A percentile compares a stretch with the other conserved stretches of the same genome.
phyloP scores from a whole-genome alignment of 2,797 vertebrate genomes.

The Pseudotriccus pelzelni region DNA sequence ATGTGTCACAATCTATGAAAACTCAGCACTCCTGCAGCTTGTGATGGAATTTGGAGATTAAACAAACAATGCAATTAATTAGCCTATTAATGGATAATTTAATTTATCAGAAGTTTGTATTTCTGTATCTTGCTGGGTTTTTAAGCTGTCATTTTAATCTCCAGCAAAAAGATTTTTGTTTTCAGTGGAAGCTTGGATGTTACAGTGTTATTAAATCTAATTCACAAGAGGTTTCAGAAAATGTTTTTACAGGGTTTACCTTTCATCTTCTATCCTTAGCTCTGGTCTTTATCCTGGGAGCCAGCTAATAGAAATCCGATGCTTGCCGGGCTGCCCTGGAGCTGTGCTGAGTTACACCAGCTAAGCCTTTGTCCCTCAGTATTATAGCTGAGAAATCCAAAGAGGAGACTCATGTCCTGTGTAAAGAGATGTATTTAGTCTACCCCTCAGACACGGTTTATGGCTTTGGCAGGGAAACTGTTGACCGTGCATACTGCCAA shows the following conservation, averaged over 20 bases:
- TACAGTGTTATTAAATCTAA: neutral
- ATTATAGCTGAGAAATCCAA: neutral
- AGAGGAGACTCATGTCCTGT: neutral
- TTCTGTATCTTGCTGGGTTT: neutral
- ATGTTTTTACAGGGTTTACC: neutral
- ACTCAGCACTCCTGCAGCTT: slow-evolving; percentile 5
- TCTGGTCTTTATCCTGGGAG: neutral
- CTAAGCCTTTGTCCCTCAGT: neutral
- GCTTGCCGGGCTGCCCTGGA: neutral
- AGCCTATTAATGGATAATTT: slow-evolving; percentile 4
- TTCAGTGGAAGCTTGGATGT: neutral
- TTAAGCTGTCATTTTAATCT: neutral
- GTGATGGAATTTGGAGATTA: slow-evolving; percentile 63
- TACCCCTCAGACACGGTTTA: neutral
- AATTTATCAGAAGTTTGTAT: neutral
- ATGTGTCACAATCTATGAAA: slow-evolving; percentile 53
- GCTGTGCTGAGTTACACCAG: neutral
- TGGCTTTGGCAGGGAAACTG: slow-evolving; percentile 32
- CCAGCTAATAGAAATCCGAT: neutral
- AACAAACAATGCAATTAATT: slow-evolving; percentile 66
- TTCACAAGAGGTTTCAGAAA: neutral
- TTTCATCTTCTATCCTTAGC: neutral
- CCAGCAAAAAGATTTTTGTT: neutral
- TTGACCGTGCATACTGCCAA: neutral
- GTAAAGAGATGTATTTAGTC: slow-evolving; percentile 42